These are phyloP conservation scores for Thaleichthys pacificus DNA, from an alignment of 2,797 vertebrate species.

Conservation along the genomic window DNA sequence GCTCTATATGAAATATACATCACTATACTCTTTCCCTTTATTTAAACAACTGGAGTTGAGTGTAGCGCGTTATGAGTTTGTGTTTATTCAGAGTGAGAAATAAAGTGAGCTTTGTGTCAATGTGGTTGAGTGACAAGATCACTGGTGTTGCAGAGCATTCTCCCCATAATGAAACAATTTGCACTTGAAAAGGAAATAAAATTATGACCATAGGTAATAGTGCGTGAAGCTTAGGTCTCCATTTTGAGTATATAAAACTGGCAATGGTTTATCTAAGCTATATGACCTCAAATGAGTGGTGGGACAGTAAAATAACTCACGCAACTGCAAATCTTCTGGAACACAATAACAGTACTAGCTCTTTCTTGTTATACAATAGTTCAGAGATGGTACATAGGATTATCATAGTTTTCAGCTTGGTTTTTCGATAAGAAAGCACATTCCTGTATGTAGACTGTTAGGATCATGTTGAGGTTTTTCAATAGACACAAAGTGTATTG, in stretches of 20 bases:
- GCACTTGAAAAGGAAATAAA: constrained; percentile 52
- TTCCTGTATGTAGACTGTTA: constrained; percentile 38
- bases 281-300: not conserved
- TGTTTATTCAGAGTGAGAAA: constrained; percentile 61
- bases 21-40: constrained; percentile 67
- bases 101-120: constrained; percentile 44
- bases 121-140: constrained; percentile 22
- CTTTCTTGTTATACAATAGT: constrained; percentile 7
- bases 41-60: constrained; percentile 43
- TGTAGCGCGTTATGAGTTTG: constrained; percentile 41
- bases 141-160: constrained; percentile 36
- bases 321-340: constrained; percentile 25
- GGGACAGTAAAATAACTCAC: constrained; percentile 31
- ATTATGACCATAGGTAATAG: constrained; percentile 54
- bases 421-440: constrained; percentile 28
- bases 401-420: constrained; percentile 13
- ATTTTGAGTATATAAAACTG: constrained; percentile 59
- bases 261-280: constrained; percentile 44
- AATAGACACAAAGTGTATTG: constrained; percentile 7
- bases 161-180: constrained; percentile 15
- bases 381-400: constrained; percentile 4
- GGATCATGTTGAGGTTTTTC: constrained; percentile 38
- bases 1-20: constrained; percentile 79
- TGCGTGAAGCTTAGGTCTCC: constrained; percentile 60
- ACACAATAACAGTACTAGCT: constrained; percentile 41